Evolutionary conservation across 2,797 vertebrate species (phyloP), one percentile per base, ranked within the genome.

Genomic region (Poecilia picta): DNA sequence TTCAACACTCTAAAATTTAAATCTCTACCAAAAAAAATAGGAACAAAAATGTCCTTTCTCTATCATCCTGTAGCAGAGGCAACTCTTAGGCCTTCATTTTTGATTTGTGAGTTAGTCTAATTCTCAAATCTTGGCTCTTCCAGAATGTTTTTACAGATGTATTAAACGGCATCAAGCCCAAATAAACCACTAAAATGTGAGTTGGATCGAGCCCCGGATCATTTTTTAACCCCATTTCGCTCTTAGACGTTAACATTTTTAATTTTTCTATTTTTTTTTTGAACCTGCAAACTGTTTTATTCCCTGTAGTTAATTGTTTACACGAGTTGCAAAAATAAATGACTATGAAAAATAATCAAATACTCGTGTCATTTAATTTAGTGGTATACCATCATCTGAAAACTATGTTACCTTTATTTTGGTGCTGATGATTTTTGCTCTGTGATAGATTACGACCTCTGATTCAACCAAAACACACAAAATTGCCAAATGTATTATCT

Each of bases 1-100:
- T 49, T 49, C 23, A 59, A 75, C 49, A 81, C 59, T 72, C 57
- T 72, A 49, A 11, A 23, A 71, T 71, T 43, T 5, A 41, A 2
- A 73, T 33, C 74, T 49, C 33, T 16, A 45, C 8, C 49, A 53
- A 41, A 39, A 41, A 7, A 15, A 41, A 13, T 8, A 70, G 43
- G 2, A 45, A 71, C 68, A 71, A 16, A 46, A 16, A 28, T 8
- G 8, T 46, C 13, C 25, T 18, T 43, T 71, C 25, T 18, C 43
- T 25, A 18, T 71, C 23, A n/a, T 71, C n/a, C 25, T 71, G 66
- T 7, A n/a, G 23, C 68, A 71, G 23, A 71, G 25, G 68, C 25
- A 28, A 46, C n/a, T 18, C 6, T 71, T 71, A 28, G 23, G 43
- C 68, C 41, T 16, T 71, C 25, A 46, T 45, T 68, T 39, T 39